phyloP scores from a whole-genome alignment of 2,888 invertebrate genomes.

The Trachelus iudaicus region DNA sequence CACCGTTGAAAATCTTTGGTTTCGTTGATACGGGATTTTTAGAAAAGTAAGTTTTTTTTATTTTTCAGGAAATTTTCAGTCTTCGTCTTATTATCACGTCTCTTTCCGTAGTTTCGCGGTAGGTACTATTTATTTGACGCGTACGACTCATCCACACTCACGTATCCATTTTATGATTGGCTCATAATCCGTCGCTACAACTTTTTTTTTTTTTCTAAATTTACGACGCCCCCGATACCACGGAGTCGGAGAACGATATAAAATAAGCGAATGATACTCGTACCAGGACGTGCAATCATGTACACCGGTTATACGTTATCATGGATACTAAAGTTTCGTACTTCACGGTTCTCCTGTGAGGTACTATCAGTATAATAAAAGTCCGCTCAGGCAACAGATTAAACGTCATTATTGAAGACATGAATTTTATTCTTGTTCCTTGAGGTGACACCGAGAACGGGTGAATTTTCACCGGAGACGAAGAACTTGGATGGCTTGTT shows the following conservation, averaged over 20 bases:
- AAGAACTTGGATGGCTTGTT: background rate
- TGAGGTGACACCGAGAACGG: background rate
- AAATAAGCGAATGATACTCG: background rate
- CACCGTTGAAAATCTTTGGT: background rate
- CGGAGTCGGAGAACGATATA: background rate
- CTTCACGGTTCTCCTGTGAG: background rate
- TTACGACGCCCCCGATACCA: background rate
- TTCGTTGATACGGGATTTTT: background rate
- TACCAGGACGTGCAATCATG: background rate
- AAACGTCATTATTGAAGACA: background rate
- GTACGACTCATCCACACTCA: background rate
- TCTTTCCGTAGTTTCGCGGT: background rate
- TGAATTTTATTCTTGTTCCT: background rate
- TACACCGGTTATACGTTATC: background rate
- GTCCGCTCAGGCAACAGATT: background rate
- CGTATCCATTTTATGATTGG: background rate
- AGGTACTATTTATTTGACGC: background rate
- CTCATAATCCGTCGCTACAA: background rate
- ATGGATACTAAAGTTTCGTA: background rate
- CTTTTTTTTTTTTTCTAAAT: background rate
- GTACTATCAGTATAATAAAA: background rate
- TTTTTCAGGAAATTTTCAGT: background rate
- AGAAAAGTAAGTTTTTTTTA: background rate
- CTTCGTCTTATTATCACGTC: background rate
- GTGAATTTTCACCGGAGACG: background rate